A percentile compares a stretch with the other conserved stretches of the same genome.
phyloP scores from a whole-genome alignment of 1,140 invertebrate genomes.

The Potamilus streckersoni region DNA sequence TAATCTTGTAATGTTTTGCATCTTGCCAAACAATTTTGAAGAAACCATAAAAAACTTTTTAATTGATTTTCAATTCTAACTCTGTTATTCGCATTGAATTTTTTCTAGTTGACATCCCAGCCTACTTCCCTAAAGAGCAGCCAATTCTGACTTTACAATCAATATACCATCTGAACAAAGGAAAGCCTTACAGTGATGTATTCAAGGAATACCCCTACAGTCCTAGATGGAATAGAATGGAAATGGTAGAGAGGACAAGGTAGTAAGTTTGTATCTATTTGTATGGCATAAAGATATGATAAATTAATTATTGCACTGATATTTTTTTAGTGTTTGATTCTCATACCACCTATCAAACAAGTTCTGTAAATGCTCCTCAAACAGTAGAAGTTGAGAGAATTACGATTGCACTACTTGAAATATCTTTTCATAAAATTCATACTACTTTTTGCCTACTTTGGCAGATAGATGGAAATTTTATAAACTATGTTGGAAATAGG shows the following conservation, averaged over 20 bases:
- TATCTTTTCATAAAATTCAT: too few relatives aligned
- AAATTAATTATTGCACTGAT: neutral
- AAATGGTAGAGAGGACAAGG: constrained; percentile 66
- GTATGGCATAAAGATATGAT: neutral
- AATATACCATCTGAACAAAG: constrained; percentile 64
- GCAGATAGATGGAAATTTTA: too few relatives aligned
- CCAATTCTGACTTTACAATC: constrained; percentile 66
- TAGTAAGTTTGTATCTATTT: constrained; percentile 21
- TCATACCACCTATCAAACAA: neutral
- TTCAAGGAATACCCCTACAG: constrained; percentile 65
- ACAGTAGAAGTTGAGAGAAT: too few relatives aligned
- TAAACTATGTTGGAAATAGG: too few relatives aligned
- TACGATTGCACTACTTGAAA: too few relatives aligned
- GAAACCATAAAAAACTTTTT: too few relatives aligned
- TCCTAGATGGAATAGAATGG: constrained; percentile 64
- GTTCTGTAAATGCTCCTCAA: neutral
- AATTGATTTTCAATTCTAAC: too few relatives aligned
- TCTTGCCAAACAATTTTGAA: too few relatives aligned
- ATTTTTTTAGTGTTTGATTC: neutral
- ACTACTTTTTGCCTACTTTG: too few relatives aligned
- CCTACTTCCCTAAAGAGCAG: constrained; percentile 63
- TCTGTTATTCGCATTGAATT: neutral
- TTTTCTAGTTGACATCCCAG: constrained; percentile 61
- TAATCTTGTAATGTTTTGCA: too few relatives aligned
- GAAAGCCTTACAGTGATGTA: constrained; percentile 59